These are phyloP conservation scores for Eurosta solidaginis DNA, from an alignment of 1,140 invertebrate species.

Conservation along the genomic window DNA sequence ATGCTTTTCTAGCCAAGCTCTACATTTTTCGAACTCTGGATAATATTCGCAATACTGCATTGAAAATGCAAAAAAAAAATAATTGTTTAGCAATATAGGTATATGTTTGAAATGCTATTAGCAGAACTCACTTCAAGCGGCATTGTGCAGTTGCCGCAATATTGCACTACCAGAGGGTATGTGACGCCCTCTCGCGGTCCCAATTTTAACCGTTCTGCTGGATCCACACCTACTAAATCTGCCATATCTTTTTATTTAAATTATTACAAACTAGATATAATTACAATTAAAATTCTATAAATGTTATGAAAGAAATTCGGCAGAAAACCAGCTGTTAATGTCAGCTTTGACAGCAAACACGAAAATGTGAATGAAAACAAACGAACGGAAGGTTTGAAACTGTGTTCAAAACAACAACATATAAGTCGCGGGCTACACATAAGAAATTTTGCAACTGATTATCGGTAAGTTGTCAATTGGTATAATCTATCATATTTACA, in stretches of 20 bases:
- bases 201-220: conserved; percentile 48
- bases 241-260: conserved; percentile 11
- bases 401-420: too few species aligned
- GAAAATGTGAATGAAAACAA: not conserved
- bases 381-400: not conserved
- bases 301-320: not conserved
- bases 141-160: conserved; percentile 94
- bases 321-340: not conserved
- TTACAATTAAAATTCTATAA: not conserved
- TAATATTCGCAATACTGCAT: conserved; percentile 95
- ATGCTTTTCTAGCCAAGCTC: conserved; percentile 94
- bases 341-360: not conserved
- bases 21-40: conserved; percentile 96
- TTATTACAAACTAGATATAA: not conserved
- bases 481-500: too few species aligned
- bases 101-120: too few species aligned
- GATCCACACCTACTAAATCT: conserved; percentile 37
- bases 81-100: not conserved
- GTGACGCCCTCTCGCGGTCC: conserved; percentile 61
- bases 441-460: too few species aligned
- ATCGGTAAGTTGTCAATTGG: too few species aligned
- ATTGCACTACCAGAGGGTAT: conserved; percentile 88
- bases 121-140: conserved; percentile 73
- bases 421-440: too few species aligned
- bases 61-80: not conserved